Base-by-base conservation (phyloP, 1,140 invertebrate species). In the Harpegnathos saltator region DNA sequence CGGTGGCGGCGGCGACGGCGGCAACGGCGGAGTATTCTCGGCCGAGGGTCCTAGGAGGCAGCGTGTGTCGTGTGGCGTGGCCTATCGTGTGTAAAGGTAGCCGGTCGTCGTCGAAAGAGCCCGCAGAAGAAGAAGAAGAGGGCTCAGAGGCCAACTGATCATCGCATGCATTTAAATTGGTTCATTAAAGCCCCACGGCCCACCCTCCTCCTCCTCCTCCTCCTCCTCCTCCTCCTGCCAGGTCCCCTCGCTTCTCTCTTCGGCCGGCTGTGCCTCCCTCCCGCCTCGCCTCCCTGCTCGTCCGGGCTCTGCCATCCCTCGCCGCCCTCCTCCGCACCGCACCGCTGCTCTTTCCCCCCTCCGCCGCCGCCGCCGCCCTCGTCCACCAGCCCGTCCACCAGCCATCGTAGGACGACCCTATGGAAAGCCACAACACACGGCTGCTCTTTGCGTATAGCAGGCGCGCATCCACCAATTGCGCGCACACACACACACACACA, bases 121-220 rank as follows among this genome's bases (percentile, higher is more conserved):
- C 81, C 86, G 89, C 90, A 87, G 92, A 92, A 90, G 90, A 91
- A 92, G 89, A 91, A 92, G 92, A 93, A 91, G 91, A 93, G 92
- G 91, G 91, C 92, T 93, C 90, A 92, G 92, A 93, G 92, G 93
- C 92, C 92, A 94, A 94, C 93, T 94, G 94, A 94, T 94, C 93
- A 94, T 94, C 94, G 94, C 91, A 94, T 94, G 94, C 94, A 94
- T 94, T 94, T 94, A 94, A 94, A 94, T 94, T 94, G 94, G 94
- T 94, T 94, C 94, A 94, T 94, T 94, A 94, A 94, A 94, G 91
- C 92, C 90, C 91, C 92, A 89, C 86, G 87, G 88, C 75, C 89
- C 86, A 81, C 82, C 90, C 84, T 73, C 71, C 26, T 89, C 89
- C 89, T 71, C 81, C 73, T 24, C 19, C 56, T 52, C 54, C 73